Base-by-base conservation (phyloP, 2,888 invertebrate species). In the Micoletzkya japonica region DNA sequence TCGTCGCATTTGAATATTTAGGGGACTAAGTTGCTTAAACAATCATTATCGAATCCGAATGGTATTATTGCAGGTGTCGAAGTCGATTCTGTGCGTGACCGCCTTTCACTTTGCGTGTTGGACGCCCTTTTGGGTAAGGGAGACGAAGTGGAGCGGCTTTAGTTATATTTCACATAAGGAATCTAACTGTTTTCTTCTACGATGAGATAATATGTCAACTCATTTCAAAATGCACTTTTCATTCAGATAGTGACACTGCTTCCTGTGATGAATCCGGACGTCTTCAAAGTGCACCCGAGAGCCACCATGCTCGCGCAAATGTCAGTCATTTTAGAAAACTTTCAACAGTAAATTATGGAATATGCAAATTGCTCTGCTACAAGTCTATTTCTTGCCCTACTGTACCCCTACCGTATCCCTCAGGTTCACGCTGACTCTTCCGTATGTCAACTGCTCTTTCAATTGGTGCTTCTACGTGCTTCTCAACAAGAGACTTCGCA, bases 401-500 rank as follows among this genome's bases (percentile, higher is more conserved):
- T 26, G 26, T 26, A 52, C 1, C 1, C 1, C 2, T 20, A 30
- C 14, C 20, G 20, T 2, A 28, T 17, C 10, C 37, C 54, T 1
- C 37, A 66, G 64, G 17, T 30, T 73, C 26, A 54, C 67, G n/a
- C 64, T 73, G 7, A 50, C 60, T 24, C 68, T 70, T 37, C 74
- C 74, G 6, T 74, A 74, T 49, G 70, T 74, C 6, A 74, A 74
- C 49, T 73, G 70, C 37, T 64, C 71, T 20, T 71, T 71, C 70
- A 74, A 74, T 56, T 74, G 74, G 74, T 69, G 73, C 54, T 74
- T 74, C 67, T 74, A 74, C 68, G 74, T 73, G 28, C 68, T 74
- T 20, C 68, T 74, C 20, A 74, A 73, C 49, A 68, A 74, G 39
- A 37, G 74, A 50, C 64, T 74, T 4, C 68, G 74, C 4, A 66